phyloP scores from a whole-genome alignment of 2,113 vertebrate species.

The Heliornis fulica region DNA sequence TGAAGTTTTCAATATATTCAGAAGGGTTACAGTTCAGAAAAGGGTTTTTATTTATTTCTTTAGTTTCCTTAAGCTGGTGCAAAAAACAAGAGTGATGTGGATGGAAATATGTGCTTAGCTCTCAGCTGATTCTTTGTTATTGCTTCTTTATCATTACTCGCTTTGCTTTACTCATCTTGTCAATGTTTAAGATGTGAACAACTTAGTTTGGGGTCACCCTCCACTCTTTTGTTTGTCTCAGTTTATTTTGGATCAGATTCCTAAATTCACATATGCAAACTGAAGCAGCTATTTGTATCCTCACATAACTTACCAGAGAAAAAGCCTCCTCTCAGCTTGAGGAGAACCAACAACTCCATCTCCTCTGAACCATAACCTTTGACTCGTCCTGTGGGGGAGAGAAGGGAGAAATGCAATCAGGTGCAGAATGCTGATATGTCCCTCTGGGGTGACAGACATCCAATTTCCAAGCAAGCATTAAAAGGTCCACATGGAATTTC shows the following conservation, averaged over 20 bases:
- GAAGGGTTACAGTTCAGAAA: not conserved
- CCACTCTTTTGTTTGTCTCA: not conserved
- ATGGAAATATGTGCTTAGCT: not conserved
- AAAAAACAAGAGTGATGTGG: not conserved
- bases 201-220: not conserved
- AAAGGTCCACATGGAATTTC: slow-evolving; percentile 59
- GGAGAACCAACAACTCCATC: slow-evolving; percentile 44
- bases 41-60: not conserved
- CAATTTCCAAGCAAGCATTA: slow-evolving; percentile 67
- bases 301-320: not conserved
- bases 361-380: slow-evolving; percentile 68
- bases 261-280: not conserved
- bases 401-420: slow-evolving; percentile 62
- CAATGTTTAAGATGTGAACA: not conserved
- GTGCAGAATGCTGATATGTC: slow-evolving; percentile 52
- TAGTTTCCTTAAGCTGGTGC: not conserved
- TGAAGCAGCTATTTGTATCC: not conserved
- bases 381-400: slow-evolving; percentile 44
- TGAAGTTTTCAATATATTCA: not conserved
- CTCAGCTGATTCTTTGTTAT: not conserved
- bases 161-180: not conserved
- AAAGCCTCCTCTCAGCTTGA: slow-evolving; percentile 7
- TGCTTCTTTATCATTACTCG: not conserved
- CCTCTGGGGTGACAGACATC: slow-evolving; percentile 18
- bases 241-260: not conserved